phyloP scores from a whole-genome alignment of 2,888 invertebrate genomes.

The Ophion costatus region DNA sequence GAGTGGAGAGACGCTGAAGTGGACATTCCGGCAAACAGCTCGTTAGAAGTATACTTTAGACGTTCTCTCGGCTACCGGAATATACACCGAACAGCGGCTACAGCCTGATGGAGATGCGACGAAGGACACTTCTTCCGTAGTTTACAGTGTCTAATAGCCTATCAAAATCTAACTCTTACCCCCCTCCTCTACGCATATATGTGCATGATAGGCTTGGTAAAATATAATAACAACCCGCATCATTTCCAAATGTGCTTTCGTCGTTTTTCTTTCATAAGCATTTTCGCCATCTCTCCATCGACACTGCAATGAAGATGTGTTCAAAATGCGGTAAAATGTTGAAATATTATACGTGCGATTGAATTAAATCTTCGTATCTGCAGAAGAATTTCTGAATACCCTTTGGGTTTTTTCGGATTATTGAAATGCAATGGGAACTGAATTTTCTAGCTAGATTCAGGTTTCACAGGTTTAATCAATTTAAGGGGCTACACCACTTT shows the following conservation, averaged over 20 bases:
- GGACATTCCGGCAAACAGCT: constrained; percentile 69
- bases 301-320: too few species aligned
- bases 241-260: too few species aligned
- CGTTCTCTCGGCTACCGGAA: constrained; percentile 38
- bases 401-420: too few species aligned
- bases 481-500: too few species aligned
- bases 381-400: too few species aligned
- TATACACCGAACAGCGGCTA: constrained; percentile 32
- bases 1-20: constrained; percentile 58
- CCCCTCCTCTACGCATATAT: neutral
- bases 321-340: too few species aligned
- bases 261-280: neutral
- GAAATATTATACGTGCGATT: too few species aligned
- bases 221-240: neutral
- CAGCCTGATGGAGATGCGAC: constrained; percentile 23
- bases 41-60: constrained; percentile 71
- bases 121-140: constrained; percentile 37
- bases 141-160: constrained; percentile 64
- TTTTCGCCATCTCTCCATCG: too few species aligned
- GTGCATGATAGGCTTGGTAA: neutral
- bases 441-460: too few species aligned
- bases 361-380: too few species aligned
- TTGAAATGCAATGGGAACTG: too few species aligned
- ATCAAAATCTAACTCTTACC: constrained; percentile 60
- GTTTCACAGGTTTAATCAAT: too few species aligned